Conservation (phyloP, 2,113 vertebrate species). For the Megaceryle maxima region DNA sequence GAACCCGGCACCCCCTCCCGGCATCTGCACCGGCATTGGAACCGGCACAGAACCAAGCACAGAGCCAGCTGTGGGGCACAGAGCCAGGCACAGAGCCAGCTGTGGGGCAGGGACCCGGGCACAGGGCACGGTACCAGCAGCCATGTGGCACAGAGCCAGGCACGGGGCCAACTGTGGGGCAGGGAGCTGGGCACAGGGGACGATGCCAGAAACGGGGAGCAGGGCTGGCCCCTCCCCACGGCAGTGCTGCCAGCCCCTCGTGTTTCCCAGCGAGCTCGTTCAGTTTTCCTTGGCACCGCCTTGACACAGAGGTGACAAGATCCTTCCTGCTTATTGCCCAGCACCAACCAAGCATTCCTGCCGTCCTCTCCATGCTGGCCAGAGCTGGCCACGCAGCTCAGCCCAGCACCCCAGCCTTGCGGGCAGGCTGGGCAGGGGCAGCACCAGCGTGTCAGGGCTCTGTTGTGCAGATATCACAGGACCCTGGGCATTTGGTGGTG, state of each 20-base stretch:
- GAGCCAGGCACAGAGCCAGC: not conserved
- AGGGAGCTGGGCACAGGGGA: not conserved
- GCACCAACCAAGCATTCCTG: rapidly evolving
- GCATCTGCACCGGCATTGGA: too few species aligned
- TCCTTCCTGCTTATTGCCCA: not conserved
- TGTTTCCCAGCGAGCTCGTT: not conserved
- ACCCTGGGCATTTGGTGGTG: not conserved
- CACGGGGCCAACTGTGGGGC: not conserved
- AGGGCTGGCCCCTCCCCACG: not conserved
- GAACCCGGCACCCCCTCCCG: not conserved
- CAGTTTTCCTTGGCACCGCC: not conserved
- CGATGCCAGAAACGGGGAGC: not conserved
- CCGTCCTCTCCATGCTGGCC: not conserved
- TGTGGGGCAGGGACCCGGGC: not conserved
- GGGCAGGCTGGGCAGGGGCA: not conserved
- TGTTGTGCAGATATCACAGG: rapidly evolving
- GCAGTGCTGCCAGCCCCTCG: not conserved
- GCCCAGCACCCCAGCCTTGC: not conserved
- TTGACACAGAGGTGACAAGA: rapidly evolving
- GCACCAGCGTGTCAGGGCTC: rapidly evolving
- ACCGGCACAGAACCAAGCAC: not conserved
- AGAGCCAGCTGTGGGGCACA: too few species aligned
- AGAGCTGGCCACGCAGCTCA: not conserved
- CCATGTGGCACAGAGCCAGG: too few species aligned
- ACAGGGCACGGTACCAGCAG: not conserved